Evolutionary conservation across 1,140 invertebrate genomes (phyloP).

Genomic region (Drosophila nigromelanica): DNA sequence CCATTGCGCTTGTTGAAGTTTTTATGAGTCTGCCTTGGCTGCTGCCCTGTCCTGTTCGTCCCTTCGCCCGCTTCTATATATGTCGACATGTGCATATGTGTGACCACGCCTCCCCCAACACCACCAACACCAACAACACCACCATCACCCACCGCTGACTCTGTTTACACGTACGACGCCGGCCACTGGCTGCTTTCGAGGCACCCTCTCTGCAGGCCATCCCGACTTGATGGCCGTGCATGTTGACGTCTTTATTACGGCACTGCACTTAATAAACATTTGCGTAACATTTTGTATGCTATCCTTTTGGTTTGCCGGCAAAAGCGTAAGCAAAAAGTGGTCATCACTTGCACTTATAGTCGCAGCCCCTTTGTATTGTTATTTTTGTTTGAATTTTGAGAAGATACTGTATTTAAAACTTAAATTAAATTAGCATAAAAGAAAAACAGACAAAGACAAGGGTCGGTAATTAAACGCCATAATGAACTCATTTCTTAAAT

Average conservation of each 20-base stretch:
- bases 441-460: constrained; percentile 22
- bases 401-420: constrained; percentile 69
- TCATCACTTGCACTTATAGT: constrained; percentile 62
- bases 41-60: constrained; percentile 1
- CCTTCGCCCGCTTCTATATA: too few species aligned
- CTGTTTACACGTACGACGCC: constrained; percentile 71
- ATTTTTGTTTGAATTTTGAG: constrained; percentile 1
- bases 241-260: constrained; percentile 76
- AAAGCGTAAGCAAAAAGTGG: constrained; percentile 9
- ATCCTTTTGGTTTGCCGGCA: constrained; percentile 9
- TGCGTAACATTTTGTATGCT: constrained; percentile 66
- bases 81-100: constrained; percentile 40
- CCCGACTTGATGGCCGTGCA: constrained; percentile 28
- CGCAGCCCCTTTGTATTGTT: constrained; percentile 26
- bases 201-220: constrained; percentile 1
- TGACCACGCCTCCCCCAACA: not conserved
- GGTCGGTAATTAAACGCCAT: constrained; percentile 19
- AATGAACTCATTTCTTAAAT: too few species aligned
- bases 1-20: constrained; percentile 79
- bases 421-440: constrained; percentile 69
- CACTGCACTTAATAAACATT: constrained; percentile 79
- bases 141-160: constrained; percentile 47
- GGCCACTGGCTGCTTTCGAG: constrained; percentile 20
- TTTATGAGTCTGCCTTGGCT: constrained; percentile 70
- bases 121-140: constrained; percentile 9